Conservation (phyloP, 2,797 vertebrate species). For the Nyctibius grandis region DNA sequence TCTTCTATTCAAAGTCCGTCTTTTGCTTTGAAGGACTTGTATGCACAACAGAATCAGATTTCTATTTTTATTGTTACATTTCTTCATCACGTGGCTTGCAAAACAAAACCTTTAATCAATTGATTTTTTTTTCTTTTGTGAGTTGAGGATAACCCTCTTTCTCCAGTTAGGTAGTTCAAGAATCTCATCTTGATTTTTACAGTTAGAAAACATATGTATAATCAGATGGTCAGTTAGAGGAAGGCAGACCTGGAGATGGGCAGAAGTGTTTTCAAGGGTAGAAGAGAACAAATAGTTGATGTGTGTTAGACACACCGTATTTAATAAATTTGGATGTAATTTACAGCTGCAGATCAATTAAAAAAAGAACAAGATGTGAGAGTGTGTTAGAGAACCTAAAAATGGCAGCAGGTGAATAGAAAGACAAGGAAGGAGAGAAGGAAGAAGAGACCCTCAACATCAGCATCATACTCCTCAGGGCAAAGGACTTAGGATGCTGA, state of each 20-base stretch:
- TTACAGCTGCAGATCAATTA: not conserved
- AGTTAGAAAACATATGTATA: not conserved
- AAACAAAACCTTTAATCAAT: not conserved
- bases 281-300: not conserved
- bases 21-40: not conserved
- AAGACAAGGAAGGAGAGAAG: not conserved
- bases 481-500: not conserved
- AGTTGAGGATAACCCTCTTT: not conserved
- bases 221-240: not conserved
- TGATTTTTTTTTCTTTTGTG: too few species aligned
- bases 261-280: not conserved
- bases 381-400: not conserved
- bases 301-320: accelerated
- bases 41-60: not conserved
- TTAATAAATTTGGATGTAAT: not conserved
- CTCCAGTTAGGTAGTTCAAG: not conserved
- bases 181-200: not conserved
- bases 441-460: not conserved
- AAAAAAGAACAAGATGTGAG: not conserved
- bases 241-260: not conserved
- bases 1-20: not conserved
- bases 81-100: not conserved
- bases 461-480: not conserved
- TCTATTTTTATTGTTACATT: not conserved
- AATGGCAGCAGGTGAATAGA: not conserved